Evolutionary conservation across 2,888 invertebrate genomes (phyloP), one percentile per base, ranked within the genome.

Genomic region (Drosophila emarginata): DNA sequence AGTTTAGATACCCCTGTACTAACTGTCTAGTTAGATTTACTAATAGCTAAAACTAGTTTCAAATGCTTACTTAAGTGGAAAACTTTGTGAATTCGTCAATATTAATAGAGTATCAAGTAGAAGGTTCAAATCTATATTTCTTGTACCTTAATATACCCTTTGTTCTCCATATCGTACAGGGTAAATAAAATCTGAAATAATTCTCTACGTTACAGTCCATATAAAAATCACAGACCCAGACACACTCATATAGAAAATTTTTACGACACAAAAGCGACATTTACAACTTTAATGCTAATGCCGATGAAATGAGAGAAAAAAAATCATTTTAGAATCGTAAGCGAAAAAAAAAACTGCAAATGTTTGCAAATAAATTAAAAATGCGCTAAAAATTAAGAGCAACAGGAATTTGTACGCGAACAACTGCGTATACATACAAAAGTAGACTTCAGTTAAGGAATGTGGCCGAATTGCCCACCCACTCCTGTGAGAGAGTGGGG

Each of bases 251-350:
- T 39, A 66, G 32, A 51, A 45, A 21, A 59, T 39, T 45, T 90
- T 90, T 90, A 90, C 87, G 82, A 82, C 80, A 74, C 80, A 79
- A 76, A 76, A 65, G 85, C 89, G 90, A 90, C 90, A 88, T 90
- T 90, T 89, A 90, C 88, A 83, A 86, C 87, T 82, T 86, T 81
- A 77, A 82, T 88, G 84, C 78, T 74, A 76, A 67, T 67, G 60
- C 58, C 74, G 72, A 54, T 58, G 68, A 65, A 71, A 50, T 57
- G 63, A 72, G 61, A 72, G 61, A 52, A 58, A 77, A 60, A 66
- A 80, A 80, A 74, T 65, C 76, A 69, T 76, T 78, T 77, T 74
- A 58, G 67, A 81, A 85, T 87, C 81, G 85, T 84, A 81, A 81
- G 45, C 15, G 2, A 14, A 7, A 45, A 18, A 45, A 45, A 18